Evolutionary conservation across 2,888 invertebrate genomes (phyloP), one percentile per base, ranked within the genome.

Genomic region (Drosophila neotestacea): DNA sequence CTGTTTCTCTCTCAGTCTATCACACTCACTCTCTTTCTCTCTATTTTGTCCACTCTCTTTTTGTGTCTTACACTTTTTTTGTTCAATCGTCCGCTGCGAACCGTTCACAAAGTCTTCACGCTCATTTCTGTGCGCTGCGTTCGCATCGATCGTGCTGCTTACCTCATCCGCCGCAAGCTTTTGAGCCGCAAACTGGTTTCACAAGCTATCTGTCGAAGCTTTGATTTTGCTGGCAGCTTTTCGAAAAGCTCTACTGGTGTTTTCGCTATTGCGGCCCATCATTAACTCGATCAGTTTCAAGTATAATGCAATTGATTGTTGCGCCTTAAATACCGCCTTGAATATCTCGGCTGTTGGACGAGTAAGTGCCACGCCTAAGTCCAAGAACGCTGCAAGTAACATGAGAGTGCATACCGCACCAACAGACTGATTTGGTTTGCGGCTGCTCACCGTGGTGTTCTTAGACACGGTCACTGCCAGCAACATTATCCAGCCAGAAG

Each of bases 71-170:
- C 47, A 48, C 47, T 59, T 51, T 39, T 42, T 28, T 72, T 59
- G 41, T 41, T 28, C 28, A 50, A 61, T 78, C 72, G 55, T 88
- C 86, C 77, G 86, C 82, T 89, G 75, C 71, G 84, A 79, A 90
- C 90, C 90, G 91, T 87, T 90, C 90, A 88, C 91, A 74, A 85
- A 71, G 87, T 89, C 88, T 89, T 82, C 85, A 88, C 90, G 91
- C 90, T 90, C 90, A 88, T 78, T 89, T 90, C 85, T 90, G 91
- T 73, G 64, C 70, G 78, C 74, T 76, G 77, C 70, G 73, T 73
- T 81, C 73, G 79, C 71, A 48, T 61, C 79, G 85, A 88, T 87
- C 85, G 62, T 54, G 67, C 68, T 77, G 80, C 79, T 86, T 80
- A 84, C 86, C 88, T 83, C 84, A 89, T 86, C 73, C 70, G 50